Conservation (phyloP, 2,888 invertebrate genomes). For the Plagodis dolabraria region DNA sequence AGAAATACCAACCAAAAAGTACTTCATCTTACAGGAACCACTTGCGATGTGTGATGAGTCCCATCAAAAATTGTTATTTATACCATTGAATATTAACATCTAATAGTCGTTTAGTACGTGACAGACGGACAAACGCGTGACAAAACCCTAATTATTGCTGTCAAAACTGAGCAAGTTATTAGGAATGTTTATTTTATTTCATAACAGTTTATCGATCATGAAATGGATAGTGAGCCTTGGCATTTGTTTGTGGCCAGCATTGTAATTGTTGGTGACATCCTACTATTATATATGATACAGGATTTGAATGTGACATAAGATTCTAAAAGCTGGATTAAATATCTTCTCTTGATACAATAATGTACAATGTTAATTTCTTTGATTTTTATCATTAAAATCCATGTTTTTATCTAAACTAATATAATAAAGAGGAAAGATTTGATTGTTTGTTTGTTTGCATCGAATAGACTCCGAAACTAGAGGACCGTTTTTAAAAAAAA, state of each 20-base stretch:
- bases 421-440: no score
- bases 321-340: background rate
- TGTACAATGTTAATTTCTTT: no score
- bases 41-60: constrained; percentile 61
- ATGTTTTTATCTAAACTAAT: no score
- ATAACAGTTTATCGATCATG: constrained; percentile 30
- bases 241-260: constrained; percentile 25
- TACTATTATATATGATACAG: background rate
- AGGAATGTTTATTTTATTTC: constrained; percentile 62
- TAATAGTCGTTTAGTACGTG: constrained; percentile 67
- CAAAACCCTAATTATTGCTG: constrained; percentile 74
- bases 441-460: no score
- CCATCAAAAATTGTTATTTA: constrained; percentile 66
- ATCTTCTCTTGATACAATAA: no score
- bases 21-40: constrained; percentile 64
- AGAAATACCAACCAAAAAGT: constrained; percentile 57
- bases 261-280: constrained; percentile 20
- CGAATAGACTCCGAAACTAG: no score
- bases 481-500: no score
- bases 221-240: constrained; percentile 30
- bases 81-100: constrained; percentile 62
- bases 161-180: constrained; percentile 63
- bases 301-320: constrained; percentile 8
- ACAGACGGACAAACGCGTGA: constrained; percentile 68
- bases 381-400: no score